Evolutionary conservation across 1,140 invertebrate genomes (phyloP), one percentile per base, ranked within the genome.

Genomic region (Heliconius melpomene): DNA sequence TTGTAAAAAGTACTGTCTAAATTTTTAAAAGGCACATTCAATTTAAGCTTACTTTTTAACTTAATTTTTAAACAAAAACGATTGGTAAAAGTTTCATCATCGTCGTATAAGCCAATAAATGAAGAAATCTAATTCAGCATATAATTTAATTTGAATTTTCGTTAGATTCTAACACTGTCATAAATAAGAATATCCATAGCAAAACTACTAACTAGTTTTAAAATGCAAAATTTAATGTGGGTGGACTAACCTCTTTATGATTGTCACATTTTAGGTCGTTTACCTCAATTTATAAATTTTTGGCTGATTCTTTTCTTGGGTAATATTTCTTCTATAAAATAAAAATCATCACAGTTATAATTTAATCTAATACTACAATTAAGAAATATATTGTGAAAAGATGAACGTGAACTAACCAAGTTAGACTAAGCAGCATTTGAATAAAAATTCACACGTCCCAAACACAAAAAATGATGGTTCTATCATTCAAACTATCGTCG

Each of bases 201-300:
- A 84, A 86, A 76, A 71, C 70, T 36, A 72, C 60, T 84, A 78
- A 78, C 84, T 78, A 84, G 81, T 87, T 86, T 87, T 80, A 84
- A 84, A 75, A 87, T 88, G 82, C 82, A 83, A 84, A 86, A 85
- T 87, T 84, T 74, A 77, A 83, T 80, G 83, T 89, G 86, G 84
- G 86, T 87, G 83, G 84, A 85, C 60, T 75, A 78, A 78, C 73
- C 80, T 66, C 71, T 81, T 32, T 40, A 74, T 81, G 77, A 32
- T 82, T 85, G 84, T 86, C 79, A 83, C 77, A 85, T 82, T 74
- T 80, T 80, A 79, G 87, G 85, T 89, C 87, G 75, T 87, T 90
- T 85, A 88, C 84, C 87, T 79, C 74, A 80, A 80, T 80, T 72
- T 66, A 3, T 66, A 66, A 66, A 66, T 26, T 66, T 66, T 66